Percentiles rank a stretch among this genome's conserved stretches.
These are phyloP conservation scores for Cantharis rufa DNA, from an alignment of 2,888 invertebrate species.

Conservation along the genomic window DNA sequence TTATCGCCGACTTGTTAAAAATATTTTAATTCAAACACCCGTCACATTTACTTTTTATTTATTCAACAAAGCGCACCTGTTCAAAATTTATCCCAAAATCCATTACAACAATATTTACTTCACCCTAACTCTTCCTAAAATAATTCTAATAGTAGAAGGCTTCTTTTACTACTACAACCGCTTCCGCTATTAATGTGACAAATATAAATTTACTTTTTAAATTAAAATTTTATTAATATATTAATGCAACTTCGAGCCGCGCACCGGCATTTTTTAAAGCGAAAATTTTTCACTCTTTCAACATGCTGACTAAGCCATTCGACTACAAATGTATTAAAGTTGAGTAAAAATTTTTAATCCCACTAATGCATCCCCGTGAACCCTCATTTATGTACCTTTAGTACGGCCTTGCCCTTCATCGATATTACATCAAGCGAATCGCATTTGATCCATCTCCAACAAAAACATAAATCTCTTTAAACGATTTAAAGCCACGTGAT, in stretches of 20 bases:
- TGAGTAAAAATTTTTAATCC: constrained; percentile 34
- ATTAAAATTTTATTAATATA: background rate
- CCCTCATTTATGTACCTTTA: constrained; percentile 15
- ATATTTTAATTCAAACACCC: background rate
- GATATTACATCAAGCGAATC: constrained; percentile 10
- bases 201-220: background rate
- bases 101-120: background rate
- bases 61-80: background rate
- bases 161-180: background rate
- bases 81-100: background rate
- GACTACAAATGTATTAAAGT: constrained; percentile 13
- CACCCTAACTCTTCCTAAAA: background rate
- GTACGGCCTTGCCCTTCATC: constrained; percentile 20
- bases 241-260: background rate
- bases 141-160: background rate
- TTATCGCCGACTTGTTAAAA: background rate
- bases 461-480: background rate
- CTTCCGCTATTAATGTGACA: background rate
- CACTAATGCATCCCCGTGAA: constrained; percentile 36
- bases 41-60: background rate
- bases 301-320: constrained; percentile 14
- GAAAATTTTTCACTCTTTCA: background rate
- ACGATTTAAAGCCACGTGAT: background rate
- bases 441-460: constrained; percentile 3
- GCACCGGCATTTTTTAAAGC: background rate